Evolutionary conservation across 2,888 invertebrate species (phyloP).

Genomic region (Epinotia nisella): DNA sequence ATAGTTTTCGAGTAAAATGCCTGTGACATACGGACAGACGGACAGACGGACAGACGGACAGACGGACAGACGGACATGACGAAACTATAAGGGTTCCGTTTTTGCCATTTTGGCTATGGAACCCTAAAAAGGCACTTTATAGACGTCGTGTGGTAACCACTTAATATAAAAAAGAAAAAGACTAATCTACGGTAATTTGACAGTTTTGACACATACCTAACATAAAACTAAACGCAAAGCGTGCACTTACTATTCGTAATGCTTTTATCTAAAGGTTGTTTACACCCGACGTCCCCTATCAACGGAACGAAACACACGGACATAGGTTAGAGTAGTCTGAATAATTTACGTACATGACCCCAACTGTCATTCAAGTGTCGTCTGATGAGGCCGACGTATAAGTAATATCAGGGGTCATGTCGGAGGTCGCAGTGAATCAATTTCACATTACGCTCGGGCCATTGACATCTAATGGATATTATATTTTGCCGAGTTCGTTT

Average conservation of each 20-base stretch:
- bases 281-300: background rate
- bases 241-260: background rate
- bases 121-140: too few relatives aligned
- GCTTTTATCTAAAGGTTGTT: background rate
- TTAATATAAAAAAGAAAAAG: too few relatives aligned
- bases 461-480: slow-evolving; percentile 55
- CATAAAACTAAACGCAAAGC: too few relatives aligned
- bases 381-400: slow-evolving; percentile 16
- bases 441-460: slow-evolving; percentile 55
- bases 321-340: slow-evolving; percentile 20
- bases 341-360: slow-evolving; percentile 27
- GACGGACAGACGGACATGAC: too few relatives aligned
- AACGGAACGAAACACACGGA: background rate
- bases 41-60: too few relatives aligned
- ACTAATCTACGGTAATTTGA: too few relatives aligned
- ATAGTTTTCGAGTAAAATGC: too few relatives aligned
- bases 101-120: too few relatives aligned
- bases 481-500: slow-evolving; percentile 55
- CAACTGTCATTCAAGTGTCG: slow-evolving; percentile 24
- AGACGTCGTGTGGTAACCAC: too few relatives aligned
- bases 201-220: too few relatives aligned
- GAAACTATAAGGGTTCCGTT: too few relatives aligned
- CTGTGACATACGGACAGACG: too few relatives aligned
- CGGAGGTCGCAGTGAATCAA: slow-evolving; percentile 51
- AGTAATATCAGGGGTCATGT: slow-evolving; percentile 28